Evolutionary conservation across 1,140 invertebrate species (phyloP), one percentile per base, ranked within the genome.

Genomic region (Cydia splendana): DNA sequence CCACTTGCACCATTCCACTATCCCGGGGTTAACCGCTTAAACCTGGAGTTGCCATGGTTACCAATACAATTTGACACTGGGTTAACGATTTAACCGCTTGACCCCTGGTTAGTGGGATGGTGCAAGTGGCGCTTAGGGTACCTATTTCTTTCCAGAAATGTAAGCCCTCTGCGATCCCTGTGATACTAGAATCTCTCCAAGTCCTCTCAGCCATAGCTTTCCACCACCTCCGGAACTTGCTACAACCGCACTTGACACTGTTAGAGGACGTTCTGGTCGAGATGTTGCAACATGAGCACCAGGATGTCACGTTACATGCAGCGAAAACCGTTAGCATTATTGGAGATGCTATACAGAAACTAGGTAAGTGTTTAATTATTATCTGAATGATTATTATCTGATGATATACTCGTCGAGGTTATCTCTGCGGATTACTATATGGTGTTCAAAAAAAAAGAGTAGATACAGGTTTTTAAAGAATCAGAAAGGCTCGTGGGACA

Each of bases 101-200:
- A n/a, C n/a, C n/a, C n/a, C n/a, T n/a, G n/a, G n/a, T n/a, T n/a
- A n/a, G n/a, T n/a, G n/a, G n/a, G n/a, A n/a, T n/a, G n/a, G n/a
- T n/a, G n/a, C n/a, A n/a, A n/a, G n/a, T n/a, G n/a, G n/a, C n/a
- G n/a, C 34, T 38, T 38, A 38, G 30, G 5, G 5, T 7, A 38
- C 34, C 34, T 42, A 42, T 62, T 62, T 67, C 69, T 6, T 90
- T 88, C 15, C 83, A 92, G 88, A 79, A 84, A 81, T 83, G 85
- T 76, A 81, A 82, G 80, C 76, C 86, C 2, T 85, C 94, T 65
- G 84, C 91, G 0, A 94, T 95, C 53, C 96, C 96, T 45, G 94
- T 97, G 12, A 94, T 96, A 81, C 86, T 97, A 15, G 96, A 97
- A 89, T 96, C 96, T 12, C 88, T 98, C 0, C 97, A 97, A 93